Evolutionary conservation across 2,797 vertebrate species (phyloP).

Genomic region (Morus bassanus): DNA sequence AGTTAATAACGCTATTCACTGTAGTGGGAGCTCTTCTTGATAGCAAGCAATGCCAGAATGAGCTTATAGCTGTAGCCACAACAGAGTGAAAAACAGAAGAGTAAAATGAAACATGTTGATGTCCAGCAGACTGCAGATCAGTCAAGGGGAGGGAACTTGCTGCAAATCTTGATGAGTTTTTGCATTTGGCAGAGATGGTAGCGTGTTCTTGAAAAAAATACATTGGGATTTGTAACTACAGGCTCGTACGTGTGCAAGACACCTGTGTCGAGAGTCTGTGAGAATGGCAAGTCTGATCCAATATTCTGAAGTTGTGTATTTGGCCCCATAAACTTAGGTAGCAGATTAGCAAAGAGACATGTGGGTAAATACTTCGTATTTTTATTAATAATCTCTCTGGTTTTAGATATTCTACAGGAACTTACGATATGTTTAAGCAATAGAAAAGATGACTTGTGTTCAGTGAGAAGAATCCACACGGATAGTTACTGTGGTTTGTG

Average conservation of each 20-base stretch:
- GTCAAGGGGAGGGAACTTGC: background rate
- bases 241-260: background rate
- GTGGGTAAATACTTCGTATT: background rate
- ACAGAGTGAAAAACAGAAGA: background rate
- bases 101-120: background rate
- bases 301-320: background rate
- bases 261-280: background rate
- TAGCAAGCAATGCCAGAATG: background rate
- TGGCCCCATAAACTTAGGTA: background rate
- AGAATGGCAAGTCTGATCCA: background rate
- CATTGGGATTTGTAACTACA: background rate
- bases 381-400: background rate
- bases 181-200: background rate
- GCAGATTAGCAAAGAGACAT: background rate
- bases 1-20: background rate
- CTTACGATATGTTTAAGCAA: background rate
- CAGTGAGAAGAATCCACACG: background rate
- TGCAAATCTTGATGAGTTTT: background rate
- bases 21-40: background rate
- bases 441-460: background rate
- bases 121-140: background rate
- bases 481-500: background rate
- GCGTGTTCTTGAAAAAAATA: background rate
- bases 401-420: background rate
- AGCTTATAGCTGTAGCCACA: background rate